Evolutionary conservation across 1,140 invertebrate genomes (phyloP).

Genomic region (Hypsibius dujardini): DNA sequence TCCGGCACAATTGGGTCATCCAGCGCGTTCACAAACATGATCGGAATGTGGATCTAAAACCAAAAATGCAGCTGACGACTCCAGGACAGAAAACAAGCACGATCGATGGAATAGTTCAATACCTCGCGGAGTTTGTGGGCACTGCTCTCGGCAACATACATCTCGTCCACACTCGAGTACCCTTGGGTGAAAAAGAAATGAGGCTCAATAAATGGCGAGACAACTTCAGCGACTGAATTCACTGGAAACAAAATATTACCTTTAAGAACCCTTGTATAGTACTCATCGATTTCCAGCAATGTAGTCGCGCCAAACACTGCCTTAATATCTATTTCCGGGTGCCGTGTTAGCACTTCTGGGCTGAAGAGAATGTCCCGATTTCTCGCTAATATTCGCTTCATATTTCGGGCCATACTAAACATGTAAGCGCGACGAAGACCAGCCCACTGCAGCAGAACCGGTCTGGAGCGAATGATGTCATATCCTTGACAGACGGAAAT

Average conservation of each 20-base stretch:
- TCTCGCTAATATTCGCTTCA: conserved; percentile 59
- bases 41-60: conserved; percentile 49
- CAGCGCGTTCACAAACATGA: conserved; percentile 67
- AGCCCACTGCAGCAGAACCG: conserved; percentile 61
- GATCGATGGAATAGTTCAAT: conserved; percentile 21
- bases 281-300: conserved; percentile 64
- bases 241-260: too few species aligned
- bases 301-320: conserved; percentile 66
- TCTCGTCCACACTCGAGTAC: conserved; percentile 52
- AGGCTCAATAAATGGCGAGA: too few species aligned
- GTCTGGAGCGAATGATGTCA: conserved; percentile 49
- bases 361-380: conserved; percentile 56
- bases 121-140: conserved; percentile 50
- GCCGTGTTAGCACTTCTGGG: conserved; percentile 49
- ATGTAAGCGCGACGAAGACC: conserved; percentile 68
- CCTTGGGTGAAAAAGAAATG: conserved; percentile 40
- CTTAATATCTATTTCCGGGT: conserved; percentile 47
- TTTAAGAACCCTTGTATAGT: conserved; percentile 45
- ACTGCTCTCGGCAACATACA: conserved; percentile 65
- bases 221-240: too few species aligned
- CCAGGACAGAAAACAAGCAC: conserved; percentile 18
- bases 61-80: conserved; percentile 20
- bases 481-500: conserved; percentile 81
- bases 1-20: conserved; percentile 75
- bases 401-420: conserved; percentile 78